Conservation (phyloP, 1,140 invertebrate species). For the Solenopsis invicta region DNA sequence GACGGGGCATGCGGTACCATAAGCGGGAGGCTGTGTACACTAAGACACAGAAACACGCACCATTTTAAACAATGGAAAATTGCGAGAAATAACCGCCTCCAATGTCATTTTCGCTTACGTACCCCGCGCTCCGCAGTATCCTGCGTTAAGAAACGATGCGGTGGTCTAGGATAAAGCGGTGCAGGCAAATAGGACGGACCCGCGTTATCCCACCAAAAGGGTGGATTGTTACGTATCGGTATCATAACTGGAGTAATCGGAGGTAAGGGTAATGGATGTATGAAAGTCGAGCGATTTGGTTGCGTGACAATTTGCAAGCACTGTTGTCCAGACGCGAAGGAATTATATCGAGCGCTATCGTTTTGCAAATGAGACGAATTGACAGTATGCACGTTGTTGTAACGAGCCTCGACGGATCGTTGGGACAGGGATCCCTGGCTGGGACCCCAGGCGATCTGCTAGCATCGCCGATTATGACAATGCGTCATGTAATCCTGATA, state of each 20-base stretch:
- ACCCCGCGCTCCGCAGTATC: conserved; percentile 76
- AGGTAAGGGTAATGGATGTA: conserved; percentile 79
- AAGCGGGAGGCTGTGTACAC: conserved; percentile 80
- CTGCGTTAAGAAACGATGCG: conserved; percentile 70
- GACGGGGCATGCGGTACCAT: conserved; percentile 77
- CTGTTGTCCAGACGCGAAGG: conserved; percentile 76
- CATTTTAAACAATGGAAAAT: conserved; percentile 84
- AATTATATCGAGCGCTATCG: conserved; percentile 73
- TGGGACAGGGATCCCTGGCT: conserved; percentile 75
- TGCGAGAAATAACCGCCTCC: conserved; percentile 77
- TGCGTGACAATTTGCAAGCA: conserved; percentile 75
- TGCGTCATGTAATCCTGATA: conserved; percentile 94
- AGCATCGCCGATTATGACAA: conserved; percentile 88
- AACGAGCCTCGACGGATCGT: conserved; percentile 74
- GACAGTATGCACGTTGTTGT: conserved; percentile 74
- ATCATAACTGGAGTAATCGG: conserved; percentile 77
- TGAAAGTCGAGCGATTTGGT: conserved; percentile 76
- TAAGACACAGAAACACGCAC: conserved; percentile 83
- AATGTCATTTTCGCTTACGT: conserved; percentile 83
- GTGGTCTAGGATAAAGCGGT: conserved; percentile 60
- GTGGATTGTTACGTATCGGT: conserved; percentile 74
- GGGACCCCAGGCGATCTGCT: conserved; percentile 86
- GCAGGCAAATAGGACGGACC: conserved; percentile 70
- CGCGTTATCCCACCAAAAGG: conserved; percentile 80
- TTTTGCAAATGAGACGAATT: conserved; percentile 77